phyloP scores from a whole-genome alignment of 2,888 invertebrate genomes.

The Habroteleia sp. region DNA sequence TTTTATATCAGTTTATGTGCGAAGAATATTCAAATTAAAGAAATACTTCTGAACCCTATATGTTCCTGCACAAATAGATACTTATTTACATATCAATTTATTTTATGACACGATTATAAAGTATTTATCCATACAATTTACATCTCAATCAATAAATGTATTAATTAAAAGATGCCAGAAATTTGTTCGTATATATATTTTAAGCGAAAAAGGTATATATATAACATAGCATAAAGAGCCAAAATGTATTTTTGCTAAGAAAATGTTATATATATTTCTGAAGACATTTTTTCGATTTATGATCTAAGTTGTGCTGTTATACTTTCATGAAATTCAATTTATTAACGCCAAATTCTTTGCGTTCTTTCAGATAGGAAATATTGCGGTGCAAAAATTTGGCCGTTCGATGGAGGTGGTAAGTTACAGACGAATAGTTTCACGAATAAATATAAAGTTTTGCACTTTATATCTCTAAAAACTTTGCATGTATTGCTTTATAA shows the following conservation, averaged over 20 bases:
- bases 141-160: no score
- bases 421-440: conserved; percentile 42
- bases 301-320: conserved; percentile 28
- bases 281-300: conserved; percentile 15
- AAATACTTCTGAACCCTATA: no score
- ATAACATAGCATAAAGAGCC: no score
- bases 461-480: conserved; percentile 29
- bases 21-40: background rate
- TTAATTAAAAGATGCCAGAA: no score
- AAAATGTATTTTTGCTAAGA: no score
- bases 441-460: conserved; percentile 47
- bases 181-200: no score
- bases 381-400: conserved; percentile 29
- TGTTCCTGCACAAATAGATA: no score
- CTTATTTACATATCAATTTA: background rate
- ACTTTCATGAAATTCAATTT: conserved; percentile 41
- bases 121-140: no score
- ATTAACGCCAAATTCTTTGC: conserved; percentile 42
- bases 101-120: no score
- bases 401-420: conserved; percentile 35
- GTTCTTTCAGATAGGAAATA: conserved; percentile 34
- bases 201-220: no score
- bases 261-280: conserved; percentile 1
- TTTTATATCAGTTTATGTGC: conserved; percentile 16
- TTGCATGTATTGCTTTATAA: conserved; percentile 47